Percentiles rank a stretch among this genome's conserved stretches.
Conservation (phyloP, 2,888 invertebrate genomes). For the Meiosimyza decipiens region DNA sequence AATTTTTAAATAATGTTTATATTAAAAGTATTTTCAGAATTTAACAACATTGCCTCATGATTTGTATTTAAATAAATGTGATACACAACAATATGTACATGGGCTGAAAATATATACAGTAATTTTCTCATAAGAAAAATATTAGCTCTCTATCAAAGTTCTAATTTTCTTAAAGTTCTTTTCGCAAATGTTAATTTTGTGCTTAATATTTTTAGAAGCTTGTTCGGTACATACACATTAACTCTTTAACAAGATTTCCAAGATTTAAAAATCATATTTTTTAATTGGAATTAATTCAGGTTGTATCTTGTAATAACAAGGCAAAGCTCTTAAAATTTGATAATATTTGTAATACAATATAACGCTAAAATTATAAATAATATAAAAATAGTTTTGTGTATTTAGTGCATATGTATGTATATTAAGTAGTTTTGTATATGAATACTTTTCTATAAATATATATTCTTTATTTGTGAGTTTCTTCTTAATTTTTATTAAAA, state of each 20-base stretch:
- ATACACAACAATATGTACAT: too few relatives aligned
- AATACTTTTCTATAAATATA: slow-evolving; percentile 28
- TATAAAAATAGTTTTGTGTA: not conserved
- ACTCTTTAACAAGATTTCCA: not conserved
- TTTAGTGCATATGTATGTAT: slow-evolving; percentile 13
- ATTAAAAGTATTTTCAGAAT: too few relatives aligned
- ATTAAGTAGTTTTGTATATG: slow-evolving; percentile 7
- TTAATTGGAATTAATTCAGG: not conserved
- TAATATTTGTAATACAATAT: slow-evolving; percentile 8
- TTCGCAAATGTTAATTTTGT: slow-evolving; percentile 28
- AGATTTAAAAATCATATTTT: not conserved
- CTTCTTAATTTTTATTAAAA: not conserved
- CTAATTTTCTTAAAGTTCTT: slow-evolving; percentile 23
- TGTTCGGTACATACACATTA: too few relatives aligned
- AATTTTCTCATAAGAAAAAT: too few relatives aligned
- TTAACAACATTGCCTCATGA: too few relatives aligned
- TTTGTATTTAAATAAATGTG: not conserved
- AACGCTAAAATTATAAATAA: too few relatives aligned
- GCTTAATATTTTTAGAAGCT: not conserved
- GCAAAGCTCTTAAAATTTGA: slow-evolving; percentile 22
- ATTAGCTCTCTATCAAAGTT: too few relatives aligned
- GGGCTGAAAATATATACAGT: too few relatives aligned
- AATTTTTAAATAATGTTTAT: too few relatives aligned
- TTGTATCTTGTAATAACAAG: not conserved
- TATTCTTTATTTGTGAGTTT: not conserved